Percentiles rank a stretch among this genome's conserved stretches.
Conservation (phyloP, 2,113 vertebrate species). For the Trematocara macrostoma region DNA sequence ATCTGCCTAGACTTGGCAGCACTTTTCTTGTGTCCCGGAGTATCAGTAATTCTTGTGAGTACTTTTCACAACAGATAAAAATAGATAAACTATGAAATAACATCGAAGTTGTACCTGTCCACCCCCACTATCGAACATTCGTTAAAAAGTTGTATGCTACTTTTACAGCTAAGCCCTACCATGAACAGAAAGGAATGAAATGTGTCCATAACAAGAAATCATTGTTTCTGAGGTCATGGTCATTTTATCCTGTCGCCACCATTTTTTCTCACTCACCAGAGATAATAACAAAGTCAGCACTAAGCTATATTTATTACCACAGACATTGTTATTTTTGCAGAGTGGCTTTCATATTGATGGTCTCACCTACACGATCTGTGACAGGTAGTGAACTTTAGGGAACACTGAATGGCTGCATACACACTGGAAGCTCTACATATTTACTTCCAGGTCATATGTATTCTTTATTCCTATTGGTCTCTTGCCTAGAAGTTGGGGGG, state of each 20-base stretch:
- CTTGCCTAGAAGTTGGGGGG: not conserved
- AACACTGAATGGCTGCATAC: not conserved
- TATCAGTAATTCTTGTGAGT: not conserved
- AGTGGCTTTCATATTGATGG: constrained; percentile 32
- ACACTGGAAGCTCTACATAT: not conserved
- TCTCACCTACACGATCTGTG: constrained; percentile 5
- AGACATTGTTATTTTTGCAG: constrained; percentile 51
- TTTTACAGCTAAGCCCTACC: not conserved
- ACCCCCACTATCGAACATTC: not conserved
- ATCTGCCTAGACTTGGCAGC: not conserved
- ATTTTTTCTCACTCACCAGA: constrained; percentile 32
- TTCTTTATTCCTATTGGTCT: not conserved
- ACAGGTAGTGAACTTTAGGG: not conserved
- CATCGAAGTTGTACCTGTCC: not conserved
- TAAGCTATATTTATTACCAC: constrained; percentile 79
- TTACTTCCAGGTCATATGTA: not conserved
- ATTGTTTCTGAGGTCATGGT: not conserved
- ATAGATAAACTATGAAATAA: not conserved
- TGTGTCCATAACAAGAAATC: not conserved
- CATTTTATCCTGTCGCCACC: not conserved
- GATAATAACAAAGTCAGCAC: constrained; percentile 55
- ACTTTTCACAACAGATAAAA: not conserved
- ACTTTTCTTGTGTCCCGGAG: not conserved
- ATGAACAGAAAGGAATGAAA: not conserved
- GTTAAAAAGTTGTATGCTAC: not conserved